These are phyloP conservation scores for Antrozous pallidus DNA, from an alignment of 2,797 vertebrate genomes.

Conservation along the genomic window DNA sequence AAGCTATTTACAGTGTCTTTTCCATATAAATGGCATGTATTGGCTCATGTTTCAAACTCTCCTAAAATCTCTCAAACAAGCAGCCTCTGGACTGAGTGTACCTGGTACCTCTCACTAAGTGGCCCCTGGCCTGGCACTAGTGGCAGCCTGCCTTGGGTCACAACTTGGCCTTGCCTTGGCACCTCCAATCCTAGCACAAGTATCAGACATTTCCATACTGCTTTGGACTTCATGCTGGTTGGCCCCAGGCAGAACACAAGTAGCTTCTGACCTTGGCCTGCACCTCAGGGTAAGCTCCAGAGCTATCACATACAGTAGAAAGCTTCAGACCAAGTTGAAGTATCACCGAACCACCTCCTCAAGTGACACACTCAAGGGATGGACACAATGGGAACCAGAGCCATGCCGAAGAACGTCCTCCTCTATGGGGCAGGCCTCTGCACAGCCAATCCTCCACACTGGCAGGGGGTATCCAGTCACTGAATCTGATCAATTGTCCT, in stretches of 20 bases:
- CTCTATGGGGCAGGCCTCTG: not conserved
- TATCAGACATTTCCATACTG: not conserved
- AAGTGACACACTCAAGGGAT: not conserved
- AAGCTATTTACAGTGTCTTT: not conserved
- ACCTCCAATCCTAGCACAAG: not conserved
- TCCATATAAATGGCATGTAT: not conserved
- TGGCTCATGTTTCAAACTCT: not conserved
- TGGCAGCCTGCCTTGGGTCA: not conserved
- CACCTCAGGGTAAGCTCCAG: not conserved
- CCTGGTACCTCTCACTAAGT: not conserved
- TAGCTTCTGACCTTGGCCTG: not conserved
- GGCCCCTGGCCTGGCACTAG: not conserved
- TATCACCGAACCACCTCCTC: not conserved
- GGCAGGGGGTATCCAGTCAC: not conserved
- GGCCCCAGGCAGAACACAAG: not conserved
- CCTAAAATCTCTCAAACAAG: not conserved
- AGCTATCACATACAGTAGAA: not conserved
- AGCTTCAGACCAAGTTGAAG: not conserved
- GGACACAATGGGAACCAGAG: not conserved
- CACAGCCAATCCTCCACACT: not conserved
- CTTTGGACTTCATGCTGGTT: not conserved
- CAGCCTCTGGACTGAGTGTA: not conserved
- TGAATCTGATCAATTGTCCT: not conserved
- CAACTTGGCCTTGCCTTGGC: not conserved
- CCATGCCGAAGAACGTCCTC: not conserved